Conservation (phyloP, 2,113 vertebrate genomes). For the Turnix velox region DNA sequence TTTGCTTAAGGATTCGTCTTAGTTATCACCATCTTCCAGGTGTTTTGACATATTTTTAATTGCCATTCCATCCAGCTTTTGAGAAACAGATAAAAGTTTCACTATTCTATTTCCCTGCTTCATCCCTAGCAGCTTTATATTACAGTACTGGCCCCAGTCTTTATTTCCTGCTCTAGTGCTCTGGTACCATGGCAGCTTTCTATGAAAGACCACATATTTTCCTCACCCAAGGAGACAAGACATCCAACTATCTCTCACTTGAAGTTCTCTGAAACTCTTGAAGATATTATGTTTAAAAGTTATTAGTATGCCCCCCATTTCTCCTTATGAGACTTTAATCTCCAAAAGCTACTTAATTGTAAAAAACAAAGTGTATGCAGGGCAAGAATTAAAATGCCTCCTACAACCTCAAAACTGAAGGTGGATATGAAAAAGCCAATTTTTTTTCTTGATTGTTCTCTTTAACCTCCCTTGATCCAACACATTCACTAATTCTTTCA, state of each 20-base stretch:
- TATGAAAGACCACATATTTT: background rate
- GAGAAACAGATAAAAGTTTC: background rate
- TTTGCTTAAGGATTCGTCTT: background rate
- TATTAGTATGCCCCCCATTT: background rate
- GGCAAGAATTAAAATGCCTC: background rate
- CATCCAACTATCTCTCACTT: background rate
- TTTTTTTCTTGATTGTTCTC: background rate
- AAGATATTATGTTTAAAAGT: background rate
- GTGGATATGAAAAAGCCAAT: background rate
- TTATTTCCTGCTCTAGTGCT: background rate
- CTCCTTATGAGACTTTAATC: background rate
- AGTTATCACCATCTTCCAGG: background rate
- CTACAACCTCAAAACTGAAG: background rate
- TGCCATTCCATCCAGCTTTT: background rate
- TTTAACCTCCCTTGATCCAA: background rate
- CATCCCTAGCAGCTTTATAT: background rate
- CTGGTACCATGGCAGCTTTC: background rate
- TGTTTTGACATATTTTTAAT: constrained; percentile 18
- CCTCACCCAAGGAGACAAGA: background rate
- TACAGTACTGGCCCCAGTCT: too few species aligned
- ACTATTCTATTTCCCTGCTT: background rate
- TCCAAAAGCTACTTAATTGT: background rate
- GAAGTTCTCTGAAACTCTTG: background rate
- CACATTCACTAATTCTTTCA: constrained; percentile 8
- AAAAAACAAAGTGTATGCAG: background rate